phyloP scores from a whole-genome alignment of 2,113 vertebrate species.

The Pionites leucogaster region DNA sequence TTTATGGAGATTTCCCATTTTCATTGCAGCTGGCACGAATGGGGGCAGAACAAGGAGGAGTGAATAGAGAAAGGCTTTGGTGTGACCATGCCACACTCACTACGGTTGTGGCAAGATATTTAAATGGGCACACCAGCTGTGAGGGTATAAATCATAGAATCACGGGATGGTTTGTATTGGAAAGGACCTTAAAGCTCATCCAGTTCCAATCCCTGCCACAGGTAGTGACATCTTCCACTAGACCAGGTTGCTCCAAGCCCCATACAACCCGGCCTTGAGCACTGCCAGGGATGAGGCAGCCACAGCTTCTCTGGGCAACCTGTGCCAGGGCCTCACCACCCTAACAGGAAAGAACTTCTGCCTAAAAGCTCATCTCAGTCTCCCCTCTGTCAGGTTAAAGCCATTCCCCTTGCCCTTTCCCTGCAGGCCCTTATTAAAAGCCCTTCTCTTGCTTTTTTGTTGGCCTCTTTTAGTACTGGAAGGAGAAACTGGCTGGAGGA shows the following conservation, averaged over 20 bases:
- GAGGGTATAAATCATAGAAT: not conserved
- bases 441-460: not conserved
- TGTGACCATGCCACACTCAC: not conserved
- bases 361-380: accelerated
- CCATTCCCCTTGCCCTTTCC: not conserved
- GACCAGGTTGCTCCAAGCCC: not conserved
- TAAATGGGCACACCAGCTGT: not conserved
- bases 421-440: not conserved
- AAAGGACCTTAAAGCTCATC: not conserved
- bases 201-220: not conserved
- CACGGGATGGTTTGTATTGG: not conserved
- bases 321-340: not conserved
- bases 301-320: not conserved
- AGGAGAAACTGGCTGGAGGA: not conserved
- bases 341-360: not conserved
- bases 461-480: not conserved
- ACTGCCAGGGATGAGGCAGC: not conserved
- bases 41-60: not conserved
- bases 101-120: not conserved
- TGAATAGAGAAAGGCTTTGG: not conserved
- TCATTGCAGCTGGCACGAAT: not conserved
- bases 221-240: not conserved
- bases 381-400: not conserved
- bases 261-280: not conserved
- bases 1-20: not conserved